Evolutionary conservation across 2,797 vertebrate species (phyloP), one percentile per base, ranked within the genome.

Genomic region (Enteromius paludinosus): DNA sequence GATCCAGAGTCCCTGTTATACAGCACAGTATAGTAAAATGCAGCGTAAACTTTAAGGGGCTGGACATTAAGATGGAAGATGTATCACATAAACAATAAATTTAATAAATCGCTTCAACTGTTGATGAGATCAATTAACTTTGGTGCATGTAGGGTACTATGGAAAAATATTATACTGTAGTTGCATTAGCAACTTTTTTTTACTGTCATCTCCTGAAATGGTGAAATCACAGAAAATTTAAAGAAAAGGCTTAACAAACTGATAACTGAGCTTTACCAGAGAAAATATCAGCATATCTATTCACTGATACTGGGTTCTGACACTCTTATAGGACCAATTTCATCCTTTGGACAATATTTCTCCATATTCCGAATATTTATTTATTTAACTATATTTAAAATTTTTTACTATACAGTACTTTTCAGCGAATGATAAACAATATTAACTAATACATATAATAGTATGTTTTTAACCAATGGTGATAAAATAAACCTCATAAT

Each of bases 1-100:
- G 66, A 73, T 23, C 88, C 88, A 66, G 85, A 87, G 11, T 85
- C 84, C 23, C 88, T 89, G 81, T 72, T 25, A 18, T 43, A 35
- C 14, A 66, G 75, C 10, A 45, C 7, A 45, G 14, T 6, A 38
- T 12, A 65, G 41, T 30, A 33, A n/a, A 15, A 64, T 49, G 28
- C 17, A 49, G 11, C 4, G 2, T 76, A 59, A 76, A 25, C 33
- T 38, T 76, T n/a, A 18, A 61, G 54, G n/a, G 54, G 20, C 18
- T n/a, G n/a, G 54, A 62, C n/a, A 43, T 61, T 59, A 33, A 62
- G 33, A 61, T 59, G 14, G 35, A 41, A 17, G 17, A 38, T 1
- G 6, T 56, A 5, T 74, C 47, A 74, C 45, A 28, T 35, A 35
- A 73, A 43, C 47, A 73, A 52, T 73, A 54, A 61, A 76, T 59